Evolutionary conservation across 2,113 vertebrate genomes (phyloP).

Genomic region (Sorex araneus): DNA sequence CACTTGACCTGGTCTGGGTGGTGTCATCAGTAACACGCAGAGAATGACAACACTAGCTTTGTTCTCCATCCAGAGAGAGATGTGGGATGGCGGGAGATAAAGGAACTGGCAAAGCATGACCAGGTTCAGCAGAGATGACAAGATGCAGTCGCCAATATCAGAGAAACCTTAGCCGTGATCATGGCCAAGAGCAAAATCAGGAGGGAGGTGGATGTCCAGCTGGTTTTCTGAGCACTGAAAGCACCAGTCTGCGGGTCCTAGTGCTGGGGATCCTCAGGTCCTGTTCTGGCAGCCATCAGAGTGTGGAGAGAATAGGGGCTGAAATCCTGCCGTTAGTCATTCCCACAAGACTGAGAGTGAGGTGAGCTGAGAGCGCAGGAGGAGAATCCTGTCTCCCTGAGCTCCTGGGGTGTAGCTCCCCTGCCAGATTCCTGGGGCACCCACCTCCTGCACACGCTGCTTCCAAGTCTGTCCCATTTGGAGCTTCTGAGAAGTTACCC

Average conservation of each 20-base stretch:
- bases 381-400: accelerated
- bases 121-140: neutral
- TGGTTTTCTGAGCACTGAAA: too few species aligned
- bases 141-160: neutral
- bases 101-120: neutral
- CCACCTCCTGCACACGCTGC: neutral
- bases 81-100: neutral
- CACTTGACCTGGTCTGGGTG: neutral
- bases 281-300: accelerated
- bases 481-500: neutral
- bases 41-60: neutral
- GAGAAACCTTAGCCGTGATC: neutral
- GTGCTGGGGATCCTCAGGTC: accelerated
- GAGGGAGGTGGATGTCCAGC: accelerated
- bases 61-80: neutral
- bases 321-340: too few species aligned
- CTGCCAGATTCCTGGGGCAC: accelerated
- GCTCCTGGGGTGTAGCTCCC: neutral
- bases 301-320: too few species aligned
- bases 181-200: neutral
- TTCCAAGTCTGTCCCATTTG: neutral
- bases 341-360: neutral
- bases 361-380: accelerated
- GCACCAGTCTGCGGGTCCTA: accelerated
- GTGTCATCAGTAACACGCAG: neutral